Percentiles rank a stretch among this genome's conserved stretches.
Evolutionary conservation across 2,797 vertebrate species (phyloP).

Genomic region (Anniella stebbinsi): DNA sequence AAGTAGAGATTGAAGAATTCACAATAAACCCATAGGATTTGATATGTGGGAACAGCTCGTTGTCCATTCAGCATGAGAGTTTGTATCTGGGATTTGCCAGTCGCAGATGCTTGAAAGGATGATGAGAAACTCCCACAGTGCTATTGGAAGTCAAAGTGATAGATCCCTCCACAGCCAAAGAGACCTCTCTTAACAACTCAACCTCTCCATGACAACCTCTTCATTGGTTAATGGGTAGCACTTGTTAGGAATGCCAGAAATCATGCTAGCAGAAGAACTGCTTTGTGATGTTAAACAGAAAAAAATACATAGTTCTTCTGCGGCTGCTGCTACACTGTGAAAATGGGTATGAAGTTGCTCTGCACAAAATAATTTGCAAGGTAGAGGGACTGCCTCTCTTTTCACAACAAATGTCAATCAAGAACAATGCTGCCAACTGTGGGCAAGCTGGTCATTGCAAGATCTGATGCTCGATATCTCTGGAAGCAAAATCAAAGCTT

Average conservation of each 20-base stretch:
- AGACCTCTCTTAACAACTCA: background rate
- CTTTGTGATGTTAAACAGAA: background rate
- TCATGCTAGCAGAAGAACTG: slow-evolving; percentile 3
- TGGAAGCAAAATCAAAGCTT: slow-evolving; percentile 44
- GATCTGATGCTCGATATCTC: background rate
- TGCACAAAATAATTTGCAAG: slow-evolving; percentile 10
- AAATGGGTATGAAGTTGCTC: background rate
- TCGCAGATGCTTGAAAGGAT: background rate
- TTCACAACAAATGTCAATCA: background rate
- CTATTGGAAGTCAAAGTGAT: background rate
- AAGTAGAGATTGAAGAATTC: slow-evolving; percentile 19
- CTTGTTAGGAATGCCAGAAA: slow-evolving; percentile 10
- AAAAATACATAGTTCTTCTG: background rate
- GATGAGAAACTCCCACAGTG: background rate
- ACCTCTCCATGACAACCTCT: slow-evolving; percentile 9
- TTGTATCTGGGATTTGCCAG: slow-evolving; percentile 13
- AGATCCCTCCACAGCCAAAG: background rate
- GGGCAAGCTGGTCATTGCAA: background rate
- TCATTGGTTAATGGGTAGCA: background rate
- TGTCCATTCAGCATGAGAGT: background rate
- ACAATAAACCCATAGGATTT: slow-evolving; percentile 25
- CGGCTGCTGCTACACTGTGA: background rate
- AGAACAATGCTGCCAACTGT: background rate
- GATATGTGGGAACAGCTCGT: background rate
- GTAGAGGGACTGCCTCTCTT: background rate